phyloP scores from a whole-genome alignment of 2,888 invertebrate species.

The Cordilura impudica region DNA sequence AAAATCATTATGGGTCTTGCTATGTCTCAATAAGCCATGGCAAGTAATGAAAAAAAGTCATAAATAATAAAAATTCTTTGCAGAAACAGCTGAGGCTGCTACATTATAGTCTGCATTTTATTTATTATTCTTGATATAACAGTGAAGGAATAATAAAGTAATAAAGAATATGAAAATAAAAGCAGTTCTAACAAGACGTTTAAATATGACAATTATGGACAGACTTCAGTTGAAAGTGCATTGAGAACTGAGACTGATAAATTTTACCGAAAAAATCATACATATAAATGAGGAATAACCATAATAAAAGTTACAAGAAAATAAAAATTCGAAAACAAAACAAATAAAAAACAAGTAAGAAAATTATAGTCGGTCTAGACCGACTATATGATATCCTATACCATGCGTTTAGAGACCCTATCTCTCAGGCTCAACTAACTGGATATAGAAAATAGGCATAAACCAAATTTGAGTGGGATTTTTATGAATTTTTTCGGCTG shows the following conservation, averaged over 20 bases:
- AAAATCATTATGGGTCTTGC: constrained; percentile 14
- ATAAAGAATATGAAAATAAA: constrained; percentile 3
- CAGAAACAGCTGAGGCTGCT: constrained; percentile 34
- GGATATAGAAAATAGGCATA: too few species aligned
- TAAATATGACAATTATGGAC: constrained; percentile 43
- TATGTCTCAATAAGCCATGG: constrained; percentile 40
- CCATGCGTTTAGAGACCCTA: too few species aligned
- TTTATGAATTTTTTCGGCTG: too few species aligned
- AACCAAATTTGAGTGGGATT: too few species aligned
- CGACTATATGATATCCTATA: too few species aligned
- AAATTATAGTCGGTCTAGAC: too few species aligned
- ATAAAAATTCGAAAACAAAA: background rate
- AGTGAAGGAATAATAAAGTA: background rate
- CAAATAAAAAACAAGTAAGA: too few species aligned
- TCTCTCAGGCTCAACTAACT: too few species aligned
- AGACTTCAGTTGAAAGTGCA: constrained; percentile 17
- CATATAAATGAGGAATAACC: background rate
- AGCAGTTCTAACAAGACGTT: constrained; percentile 17
- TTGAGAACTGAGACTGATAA: constrained; percentile 40
- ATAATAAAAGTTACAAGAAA: too few species aligned
- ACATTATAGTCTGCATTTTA: constrained; percentile 8
- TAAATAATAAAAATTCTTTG: constrained; percentile 48
- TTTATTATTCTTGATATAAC: background rate
- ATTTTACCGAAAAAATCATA: background rate
- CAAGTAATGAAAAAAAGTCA: constrained; percentile 17